A percentile compares a stretch with the other conserved stretches of the same genome.
Evolutionary conservation across 1,140 invertebrate species (phyloP).

Genomic region (Condylostylus longicornis): DNA sequence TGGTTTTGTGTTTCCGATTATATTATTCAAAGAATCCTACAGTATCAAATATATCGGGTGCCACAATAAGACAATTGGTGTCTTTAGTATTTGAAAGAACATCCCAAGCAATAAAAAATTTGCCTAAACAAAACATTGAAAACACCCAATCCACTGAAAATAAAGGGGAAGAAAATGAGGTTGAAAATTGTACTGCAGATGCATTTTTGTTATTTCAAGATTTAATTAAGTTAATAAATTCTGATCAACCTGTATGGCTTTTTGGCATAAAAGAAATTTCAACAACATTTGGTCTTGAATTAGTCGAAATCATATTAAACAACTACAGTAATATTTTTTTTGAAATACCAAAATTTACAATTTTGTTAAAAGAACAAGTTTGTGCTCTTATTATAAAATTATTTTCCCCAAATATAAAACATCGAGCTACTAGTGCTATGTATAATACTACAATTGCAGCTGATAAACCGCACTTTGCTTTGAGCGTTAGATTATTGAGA

Average conservation of each 20-base stretch:
- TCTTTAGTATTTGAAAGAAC: conserved; percentile 84
- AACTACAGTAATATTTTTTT: conserved; percentile 86
- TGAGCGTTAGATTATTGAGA: conserved; percentile 84
- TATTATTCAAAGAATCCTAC: conserved; percentile 78
- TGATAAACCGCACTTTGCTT: conserved; percentile 92
- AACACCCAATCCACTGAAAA: conserved; percentile 5
- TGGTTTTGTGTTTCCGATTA: conserved; percentile 89
- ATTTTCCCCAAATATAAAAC: conserved; percentile 93
- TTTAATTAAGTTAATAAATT: conserved; percentile 90
- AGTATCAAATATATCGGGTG: conserved; percentile 93
- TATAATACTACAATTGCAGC: conserved; percentile 41
- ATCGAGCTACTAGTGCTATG: conserved; percentile 37
- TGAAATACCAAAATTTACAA: conserved; percentile 86
- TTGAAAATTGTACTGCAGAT: conserved; percentile 40
- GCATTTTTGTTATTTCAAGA: conserved; percentile 95
- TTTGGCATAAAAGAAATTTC: conserved; percentile 94
- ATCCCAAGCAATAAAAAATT: conserved; percentile 4
- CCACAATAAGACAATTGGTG: conserved; percentile 91
- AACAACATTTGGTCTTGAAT: conserved; percentile 87
- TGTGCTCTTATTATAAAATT: conserved; percentile 95
- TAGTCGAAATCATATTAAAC: conserved; percentile 84
- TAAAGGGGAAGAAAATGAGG: conserved; percentile 7
- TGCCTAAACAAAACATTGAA: conserved; percentile 5
- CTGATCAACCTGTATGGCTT: conserved; percentile 89
- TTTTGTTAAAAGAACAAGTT: conserved; percentile 88